Conservation (phyloP, 2,113 vertebrate genomes). For the Myrmecophaga tridactyla region DNA sequence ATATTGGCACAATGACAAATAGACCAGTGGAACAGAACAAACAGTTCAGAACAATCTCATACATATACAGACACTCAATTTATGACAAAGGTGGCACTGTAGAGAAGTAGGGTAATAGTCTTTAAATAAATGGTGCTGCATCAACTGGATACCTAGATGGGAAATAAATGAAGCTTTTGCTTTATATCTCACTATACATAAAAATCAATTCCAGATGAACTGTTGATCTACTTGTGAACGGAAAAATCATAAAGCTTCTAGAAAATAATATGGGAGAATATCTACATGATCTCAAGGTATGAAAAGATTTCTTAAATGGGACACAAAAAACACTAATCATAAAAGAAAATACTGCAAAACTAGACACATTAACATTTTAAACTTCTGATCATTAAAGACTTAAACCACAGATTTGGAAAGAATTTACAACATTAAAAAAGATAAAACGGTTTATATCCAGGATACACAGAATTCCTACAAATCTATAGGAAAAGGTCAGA, state of each 20-base stretch:
- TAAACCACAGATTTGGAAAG: slow-evolving; percentile 4
- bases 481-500: slow-evolving; percentile 20
- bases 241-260: slow-evolving; percentile 31
- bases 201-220: neutral
- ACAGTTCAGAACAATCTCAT: slow-evolving; percentile 26
- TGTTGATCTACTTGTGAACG: slow-evolving; percentile 4
- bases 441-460: neutral
- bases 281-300: neutral
- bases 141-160: slow-evolving; percentile 13
- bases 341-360: slow-evolving; percentile 23
- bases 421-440: neutral
- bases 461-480: slow-evolving; percentile 24
- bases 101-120: neutral
- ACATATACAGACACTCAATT: neutral
- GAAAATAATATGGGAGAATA: neutral
- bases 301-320: slow-evolving; percentile 9
- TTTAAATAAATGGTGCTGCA: slow-evolving; percentile 1
- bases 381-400: slow-evolving; percentile 18
- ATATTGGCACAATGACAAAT: slow-evolving; percentile 15
- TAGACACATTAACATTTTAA: slow-evolving; percentile 32
- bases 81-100: neutral
- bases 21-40: slow-evolving; percentile 34
- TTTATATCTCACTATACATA: slow-evolving; percentile 11
- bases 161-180: neutral
- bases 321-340: neutral